Conservation (phyloP, 2,888 invertebrate species). For the Molanna angustata region DNA sequence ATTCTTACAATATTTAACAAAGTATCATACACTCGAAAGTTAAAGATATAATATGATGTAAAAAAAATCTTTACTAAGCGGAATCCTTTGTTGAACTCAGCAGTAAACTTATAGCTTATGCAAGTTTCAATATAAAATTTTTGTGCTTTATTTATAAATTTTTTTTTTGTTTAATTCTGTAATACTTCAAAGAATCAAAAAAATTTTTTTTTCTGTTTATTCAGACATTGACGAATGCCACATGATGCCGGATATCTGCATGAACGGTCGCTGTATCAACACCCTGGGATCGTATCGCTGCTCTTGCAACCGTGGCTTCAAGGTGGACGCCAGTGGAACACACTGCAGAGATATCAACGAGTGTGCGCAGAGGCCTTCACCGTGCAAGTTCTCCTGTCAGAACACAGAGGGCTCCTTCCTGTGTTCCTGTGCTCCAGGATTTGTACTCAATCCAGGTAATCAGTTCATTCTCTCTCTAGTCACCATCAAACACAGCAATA, state of each 20-base stretch:
- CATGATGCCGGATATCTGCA: slow-evolving; percentile 74
- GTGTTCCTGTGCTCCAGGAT: slow-evolving; percentile 78
- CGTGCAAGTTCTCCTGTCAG: slow-evolving; percentile 77
- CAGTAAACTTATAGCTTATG: no score
- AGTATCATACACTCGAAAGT: no score
- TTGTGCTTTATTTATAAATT: no score
- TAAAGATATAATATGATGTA: no score
- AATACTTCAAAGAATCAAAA: not conserved
- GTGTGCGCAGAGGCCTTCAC: slow-evolving; percentile 66
- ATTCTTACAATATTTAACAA: no score
- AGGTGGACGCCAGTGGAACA: slow-evolving; percentile 63
- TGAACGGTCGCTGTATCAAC: slow-evolving; percentile 79
- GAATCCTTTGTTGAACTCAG: no score
- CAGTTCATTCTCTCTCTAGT: no score
- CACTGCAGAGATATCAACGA: slow-evolving; percentile 78
- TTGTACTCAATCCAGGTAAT: slow-evolving; percentile 59
- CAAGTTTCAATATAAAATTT: no score
- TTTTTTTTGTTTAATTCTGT: no score
- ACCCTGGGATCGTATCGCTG: slow-evolving; percentile 83
- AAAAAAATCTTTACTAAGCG: no score
- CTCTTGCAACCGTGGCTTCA: slow-evolving; percentile 74
- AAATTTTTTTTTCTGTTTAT: slow-evolving; percentile 1
- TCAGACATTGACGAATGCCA: slow-evolving; percentile 81
- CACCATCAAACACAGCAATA: no score
- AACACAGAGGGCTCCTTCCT: slow-evolving; percentile 78